Base-by-base conservation (phyloP, 35 echinoderm and acorn worm genomes). In the Patiria miniata region DNA sequence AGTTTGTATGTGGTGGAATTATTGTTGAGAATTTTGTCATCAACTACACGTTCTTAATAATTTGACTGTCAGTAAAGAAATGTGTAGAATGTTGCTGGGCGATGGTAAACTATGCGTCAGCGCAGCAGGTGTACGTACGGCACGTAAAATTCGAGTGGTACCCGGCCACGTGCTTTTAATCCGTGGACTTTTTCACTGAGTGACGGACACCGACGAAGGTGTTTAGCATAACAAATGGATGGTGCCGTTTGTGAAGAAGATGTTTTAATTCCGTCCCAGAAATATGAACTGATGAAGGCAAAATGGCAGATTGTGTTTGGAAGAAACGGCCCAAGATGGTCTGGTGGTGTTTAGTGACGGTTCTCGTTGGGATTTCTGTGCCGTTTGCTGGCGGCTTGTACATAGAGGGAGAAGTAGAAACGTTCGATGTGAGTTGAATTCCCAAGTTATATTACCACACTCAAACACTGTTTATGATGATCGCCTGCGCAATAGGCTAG, bases 371-470 rank as follows among this genome's bases (percentile, higher is more conserved):
- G 26, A 34, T 30, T 30, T 59, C 57, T 56, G 23, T 88, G 14
- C 56, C 51, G 4, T 36, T 36, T 36, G 14, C 29, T 54, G 0
- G 30, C 15, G 51, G 39, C 7, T 77, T 88, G 28, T 88, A 80
- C 26, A 88, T 88, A 77, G 86, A 88, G 55, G 86, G 86, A 80
- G 77, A 56, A 58, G 22, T 88, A 0, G 79, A 79, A 19, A 80
- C 86, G 0, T 12, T 88, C 39, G 86, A 88, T n/a, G 86, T 88
- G 79, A 88, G 86, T 73, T 1, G 14, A 59, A 3, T 59, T 59
- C 17, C 19, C 7, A 26, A n/a, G 52, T 55, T 55, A 14, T 9
- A 14, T 55, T 55, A 0, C 52, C 10, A 55, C 0, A 19, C 10
- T 9, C 52, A 54, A 54, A 9, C 18, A 54, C 52, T 7, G 52